Conservation (phyloP, 23 tunicate species). For the Ascidia mentula region DNA sequence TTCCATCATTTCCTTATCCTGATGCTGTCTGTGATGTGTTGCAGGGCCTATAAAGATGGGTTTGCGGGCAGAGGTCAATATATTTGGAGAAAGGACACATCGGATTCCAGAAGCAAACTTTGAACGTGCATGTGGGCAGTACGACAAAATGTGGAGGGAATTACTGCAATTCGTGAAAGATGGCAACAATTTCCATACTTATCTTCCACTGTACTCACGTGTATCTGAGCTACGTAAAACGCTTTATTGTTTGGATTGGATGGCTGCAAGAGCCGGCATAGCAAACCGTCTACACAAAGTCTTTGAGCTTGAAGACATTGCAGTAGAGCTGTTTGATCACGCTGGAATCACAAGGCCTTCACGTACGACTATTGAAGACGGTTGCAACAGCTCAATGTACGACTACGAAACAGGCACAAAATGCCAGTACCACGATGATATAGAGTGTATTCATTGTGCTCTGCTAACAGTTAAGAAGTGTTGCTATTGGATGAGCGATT, state of each 20-base stretch:
- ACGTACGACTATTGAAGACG: constrained; percentile 35
- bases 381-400: constrained; percentile 54
- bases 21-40: neutral
- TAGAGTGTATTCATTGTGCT: constrained; percentile 66
- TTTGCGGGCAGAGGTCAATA: constrained; percentile 55
- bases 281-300: constrained; percentile 50
- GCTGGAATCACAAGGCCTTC: constrained; percentile 56
- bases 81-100: constrained; percentile 53
- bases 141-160: constrained; percentile 57
- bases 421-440: constrained; percentile 71
- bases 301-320: constrained; percentile 51
- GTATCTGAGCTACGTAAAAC: constrained; percentile 46
- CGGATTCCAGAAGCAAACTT: constrained; percentile 55
- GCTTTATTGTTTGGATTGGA: constrained; percentile 51
- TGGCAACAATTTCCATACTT: neutral
- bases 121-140: constrained; percentile 28
- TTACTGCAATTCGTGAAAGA: constrained; percentile 45
- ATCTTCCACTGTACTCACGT: constrained; percentile 45
- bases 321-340: constrained; percentile 41
- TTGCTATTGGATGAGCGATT: constrained; percentile 78
- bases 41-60: constrained; percentile 67
- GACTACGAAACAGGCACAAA: constrained; percentile 64
- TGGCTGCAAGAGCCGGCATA: constrained; percentile 42
- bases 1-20: neutral
- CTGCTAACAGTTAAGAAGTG: constrained; percentile 65